These are phyloP conservation scores for Amphiprion ocellaris DNA, from an alignment of 2,113 vertebrate species.

Conservation along the genomic window DNA sequence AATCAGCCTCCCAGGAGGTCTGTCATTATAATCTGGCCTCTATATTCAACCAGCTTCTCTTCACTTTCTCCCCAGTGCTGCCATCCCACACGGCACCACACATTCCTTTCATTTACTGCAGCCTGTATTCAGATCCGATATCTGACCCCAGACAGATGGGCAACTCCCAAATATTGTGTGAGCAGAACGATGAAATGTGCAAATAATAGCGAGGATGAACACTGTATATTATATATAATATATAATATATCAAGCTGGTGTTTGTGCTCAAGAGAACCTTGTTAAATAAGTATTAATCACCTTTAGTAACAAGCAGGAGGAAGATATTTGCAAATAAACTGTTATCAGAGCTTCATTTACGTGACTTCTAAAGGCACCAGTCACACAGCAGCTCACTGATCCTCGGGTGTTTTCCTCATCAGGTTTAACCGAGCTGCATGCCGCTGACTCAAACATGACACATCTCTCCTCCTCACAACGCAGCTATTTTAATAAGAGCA, in stretches of 20 bases:
- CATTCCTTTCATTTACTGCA: neutral
- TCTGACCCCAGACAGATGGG: too few relatives aligned
- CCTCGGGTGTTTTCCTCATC: constrained; percentile 33
- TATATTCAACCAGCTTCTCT: constrained; percentile 16
- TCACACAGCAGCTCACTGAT: constrained; percentile 1
- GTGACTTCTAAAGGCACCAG: too few relatives aligned
- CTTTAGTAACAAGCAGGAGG: too few relatives aligned
- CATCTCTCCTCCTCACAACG: constrained; percentile 57
- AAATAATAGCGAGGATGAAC: neutral
- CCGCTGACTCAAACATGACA: constrained; percentile 53
- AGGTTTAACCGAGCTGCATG: constrained; percentile 28
- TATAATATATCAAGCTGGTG: too few relatives aligned
- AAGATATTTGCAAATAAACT: too few relatives aligned
- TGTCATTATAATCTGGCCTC: constrained; percentile 51
- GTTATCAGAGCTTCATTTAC: too few relatives aligned
- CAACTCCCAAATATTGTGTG: neutral
- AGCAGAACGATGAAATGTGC: neutral
- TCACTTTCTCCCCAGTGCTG: constrained; percentile 6
- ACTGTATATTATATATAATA: neutral
- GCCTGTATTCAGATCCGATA: neutral
- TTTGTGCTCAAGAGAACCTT: too few relatives aligned
- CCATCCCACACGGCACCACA: neutral
- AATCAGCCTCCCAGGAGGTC: constrained; percentile 53
- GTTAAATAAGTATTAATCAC: too few relatives aligned
- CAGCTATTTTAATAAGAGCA: constrained; percentile 32